Evolutionary conservation across 2,888 invertebrate genomes (phyloP), one percentile per base, ranked within the genome.

Genomic region (Ophion ventricosus): DNA sequence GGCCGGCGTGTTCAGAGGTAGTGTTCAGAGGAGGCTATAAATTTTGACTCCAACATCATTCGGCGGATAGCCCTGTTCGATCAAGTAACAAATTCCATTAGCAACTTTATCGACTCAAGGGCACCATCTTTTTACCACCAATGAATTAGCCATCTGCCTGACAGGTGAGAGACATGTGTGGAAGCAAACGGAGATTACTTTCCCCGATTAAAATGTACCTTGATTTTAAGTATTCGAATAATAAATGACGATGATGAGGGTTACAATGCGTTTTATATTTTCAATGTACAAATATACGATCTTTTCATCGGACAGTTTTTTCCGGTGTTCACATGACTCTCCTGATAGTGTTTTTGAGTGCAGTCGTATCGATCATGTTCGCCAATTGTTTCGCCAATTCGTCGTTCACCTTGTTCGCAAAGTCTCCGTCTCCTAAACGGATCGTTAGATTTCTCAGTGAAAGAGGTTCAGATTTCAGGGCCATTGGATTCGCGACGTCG

Each of bases 251-350:
- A 49, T 17, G 3, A 17, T 49, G 1, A 11, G 17, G 17, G 49
- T 17, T 11, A 49, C 4, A 49, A 17, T 14, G 17, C 11, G 14
- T 49, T 49, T 14, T 49, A 14, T 49, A 49, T 49, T 49, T 49
- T 49, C 14, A 17, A 49, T n/a, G n/a, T 67, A 10, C 49, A 67
- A 49, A 14, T 1, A 20, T 14, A 49, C 26, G 29, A 67, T 67
- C 10, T 25, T 67, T 43, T 59, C 3, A 14, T 1, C 4, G 49
- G 25, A 43, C 25, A 49, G 25, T 25, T 3, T 43, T 25, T 25
- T 17, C 23, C 67, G 17, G 67, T n/a, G 17, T 17, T 23, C 49
- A 25, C 29, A 56, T n/a, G 43, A 56, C 56, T 70, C n/a, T 70
- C n/a, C 3, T 56, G 29, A 70, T 56, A 29, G 29, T 70, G 14